Base-by-base conservation (phyloP, 92 coral and sea anemone species). In the Phymanthus crucifer region DNA sequence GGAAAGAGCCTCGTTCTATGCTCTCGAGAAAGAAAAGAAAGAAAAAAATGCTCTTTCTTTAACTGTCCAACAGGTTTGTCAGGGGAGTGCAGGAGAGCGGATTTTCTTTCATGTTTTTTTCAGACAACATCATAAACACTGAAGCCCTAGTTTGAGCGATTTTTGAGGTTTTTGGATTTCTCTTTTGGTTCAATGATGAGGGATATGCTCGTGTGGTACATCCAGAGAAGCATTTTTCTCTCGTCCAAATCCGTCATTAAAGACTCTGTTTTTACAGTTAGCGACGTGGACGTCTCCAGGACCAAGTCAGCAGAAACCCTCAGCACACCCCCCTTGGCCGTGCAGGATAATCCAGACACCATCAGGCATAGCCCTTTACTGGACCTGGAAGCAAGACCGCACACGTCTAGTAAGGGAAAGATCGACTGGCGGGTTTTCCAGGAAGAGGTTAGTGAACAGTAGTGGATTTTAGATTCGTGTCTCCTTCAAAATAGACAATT, bases 391-490 rank as follows among this genome's bases (percentile, higher is more conserved):
- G 23, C 78, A 70, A 81, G 81, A 48, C 80, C 83, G 34, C 48
- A 66, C 21, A 17, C 71, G 3, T 33, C 77, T 24, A 76, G 68
- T 33, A 91, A 87, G 24, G 87, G 92, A 82, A 89, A 81, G 82
- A 88, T 96, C 66, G 99, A 96, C 43, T 96, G 99, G 99, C 81
- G 88, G 70, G 87, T 79, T 26, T 96, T 96, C 72, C 96, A 96
- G 71, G 98, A 96, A 89, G 98, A 91, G 92, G 98, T 94, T 70
- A 18, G 92, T 79, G 7, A 12, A 14, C 40, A 46, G 9, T n/a
- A n/a, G n/a, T n/a, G n/a, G n/a, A n/a, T n/a, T n/a, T n/a, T n/a
- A n/a, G n/a, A n/a, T n/a, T n/a, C n/a, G n/a, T n/a, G n/a, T n/a
- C n/a, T n/a, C n/a, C n/a, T n/a, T n/a, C n/a, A n/a, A n/a, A n/a